Evolutionary conservation across 2,113 vertebrate genomes (phyloP).

Genomic region (Bagarius yarrelli): DNA sequence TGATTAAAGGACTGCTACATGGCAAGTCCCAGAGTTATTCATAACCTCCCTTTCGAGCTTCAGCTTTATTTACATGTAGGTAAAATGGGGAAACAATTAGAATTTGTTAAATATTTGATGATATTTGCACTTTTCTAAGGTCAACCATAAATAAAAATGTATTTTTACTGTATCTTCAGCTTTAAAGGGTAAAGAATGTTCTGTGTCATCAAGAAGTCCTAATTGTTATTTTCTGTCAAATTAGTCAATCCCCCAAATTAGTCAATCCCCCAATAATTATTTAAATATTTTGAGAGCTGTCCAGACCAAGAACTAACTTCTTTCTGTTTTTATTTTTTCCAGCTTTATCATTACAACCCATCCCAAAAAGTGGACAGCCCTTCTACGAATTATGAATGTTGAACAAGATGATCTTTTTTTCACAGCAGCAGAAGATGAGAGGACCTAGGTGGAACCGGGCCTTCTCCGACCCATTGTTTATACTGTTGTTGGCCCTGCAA

Average conservation of each 20-base stretch:
- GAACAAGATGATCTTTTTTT: constrained; percentile 99
- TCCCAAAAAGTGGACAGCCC: constrained; percentile 87
- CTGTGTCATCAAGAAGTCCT: background rate
- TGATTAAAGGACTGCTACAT: constrained; percentile 62
- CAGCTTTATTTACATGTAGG: constrained; percentile 63
- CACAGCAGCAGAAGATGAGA: constrained; percentile 99
- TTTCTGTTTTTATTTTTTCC: constrained; percentile 56
- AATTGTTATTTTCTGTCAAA: background rate
- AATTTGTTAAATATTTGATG: constrained; percentile 14
- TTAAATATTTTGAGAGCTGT: background rate
- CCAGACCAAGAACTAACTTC: constrained; percentile 19
- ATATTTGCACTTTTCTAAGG: constrained; percentile 50
- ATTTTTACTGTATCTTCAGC: background rate
- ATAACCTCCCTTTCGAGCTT: constrained; percentile 57
- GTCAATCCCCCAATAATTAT: background rate
- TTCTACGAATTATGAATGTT: constrained; percentile 99
- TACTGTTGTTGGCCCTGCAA: constrained; percentile 97
- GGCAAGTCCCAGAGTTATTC: constrained; percentile 64
- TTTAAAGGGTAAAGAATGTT: background rate
- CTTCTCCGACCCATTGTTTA: constrained; percentile 98
- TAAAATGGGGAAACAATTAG: constrained; percentile 50
- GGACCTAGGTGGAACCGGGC: constrained; percentile 99
- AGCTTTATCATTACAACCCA: constrained; percentile 74
- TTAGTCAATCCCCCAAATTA: background rate
- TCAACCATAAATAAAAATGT: background rate